These are phyloP conservation scores for Dicrostonyx torquatus DNA, from an alignment of 2,797 vertebrate species.

Conservation along the genomic window DNA sequence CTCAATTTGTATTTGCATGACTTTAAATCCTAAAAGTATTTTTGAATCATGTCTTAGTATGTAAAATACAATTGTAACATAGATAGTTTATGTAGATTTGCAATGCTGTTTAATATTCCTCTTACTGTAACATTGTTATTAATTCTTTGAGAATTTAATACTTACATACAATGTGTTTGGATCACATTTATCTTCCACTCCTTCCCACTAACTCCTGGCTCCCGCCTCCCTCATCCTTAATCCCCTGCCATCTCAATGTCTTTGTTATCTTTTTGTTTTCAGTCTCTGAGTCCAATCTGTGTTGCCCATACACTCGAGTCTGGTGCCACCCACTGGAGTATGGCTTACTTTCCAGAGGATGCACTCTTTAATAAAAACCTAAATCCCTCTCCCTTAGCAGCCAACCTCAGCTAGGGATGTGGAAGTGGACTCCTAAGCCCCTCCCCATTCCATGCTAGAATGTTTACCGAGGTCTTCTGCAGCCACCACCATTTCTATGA, in stretches of 20 bases:
- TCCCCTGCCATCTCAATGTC: background rate
- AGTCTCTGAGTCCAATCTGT: background rate
- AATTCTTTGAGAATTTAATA: too few species aligned
- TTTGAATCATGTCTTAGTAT: background rate
- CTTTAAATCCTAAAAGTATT: background rate
- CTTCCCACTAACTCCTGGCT: background rate
- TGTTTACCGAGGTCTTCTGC: background rate
- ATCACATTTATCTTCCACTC: background rate
- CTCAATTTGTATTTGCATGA: background rate
- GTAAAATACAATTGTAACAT: background rate
- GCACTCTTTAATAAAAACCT: background rate
- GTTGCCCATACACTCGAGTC: background rate
- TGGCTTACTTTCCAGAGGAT: background rate
- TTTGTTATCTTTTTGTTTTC: background rate
- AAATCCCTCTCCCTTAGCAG: background rate
- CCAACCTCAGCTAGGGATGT: too few species aligned
- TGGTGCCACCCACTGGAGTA: background rate
- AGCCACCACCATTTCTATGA: background rate
- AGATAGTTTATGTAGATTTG: background rate
- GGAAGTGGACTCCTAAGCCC: too few species aligned
- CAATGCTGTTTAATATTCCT: background rate
- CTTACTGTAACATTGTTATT: background rate
- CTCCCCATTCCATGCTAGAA: background rate
- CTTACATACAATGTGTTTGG: background rate
- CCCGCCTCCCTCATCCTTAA: background rate